Base-by-base conservation (phyloP, 2,888 invertebrate genomes). In the Ophion obscuratus region DNA sequence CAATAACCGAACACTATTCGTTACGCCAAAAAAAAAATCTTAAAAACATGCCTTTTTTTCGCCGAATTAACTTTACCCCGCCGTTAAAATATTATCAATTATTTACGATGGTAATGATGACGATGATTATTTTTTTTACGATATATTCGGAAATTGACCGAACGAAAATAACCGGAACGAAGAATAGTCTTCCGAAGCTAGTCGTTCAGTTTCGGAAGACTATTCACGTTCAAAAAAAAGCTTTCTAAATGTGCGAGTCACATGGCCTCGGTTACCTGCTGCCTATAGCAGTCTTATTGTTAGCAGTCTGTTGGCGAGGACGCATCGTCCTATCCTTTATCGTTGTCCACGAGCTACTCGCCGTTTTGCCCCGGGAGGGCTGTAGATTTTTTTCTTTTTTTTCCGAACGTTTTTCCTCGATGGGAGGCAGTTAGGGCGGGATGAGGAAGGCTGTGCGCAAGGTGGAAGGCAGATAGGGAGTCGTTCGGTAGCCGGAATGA, bases 401-500 rank as follows among this genome's bases (percentile, higher is more conserved):
- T 2, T 47, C 14, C 47, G 47, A 20, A 61, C 20, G 40, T 75
- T 75, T 68, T 61, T 75, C n/a, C 59, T 67, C 10, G 40, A 24
- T 68, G 5, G 31, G 17, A 20, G 31, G 31, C 31, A 31, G 31
- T 53, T 61, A 36, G n/a, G 57, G 59, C 17, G 53, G 57, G 24
- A 59, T 57, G 64, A 31, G 53, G 0, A 17, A 31, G 10, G 68
- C 20, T 17, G 74, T 73, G 86, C 59, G 53, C 47, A 70, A 47
- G 75, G 77, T 62, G 76, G 36, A 62, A 66, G 80, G 68, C 27
- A 68, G 68, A 70, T 68, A 83, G 79, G 59, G 40, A 81, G 81
- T 74, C 75, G 82, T 77, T 84, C 87, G 84, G 87, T 87, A 88
- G 90, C 87, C 86, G 86, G 88, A 89, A 90, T 85, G 90, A 88